Base-by-base conservation (phyloP, 1,140 invertebrate species). In the Amyelois transitella region DNA sequence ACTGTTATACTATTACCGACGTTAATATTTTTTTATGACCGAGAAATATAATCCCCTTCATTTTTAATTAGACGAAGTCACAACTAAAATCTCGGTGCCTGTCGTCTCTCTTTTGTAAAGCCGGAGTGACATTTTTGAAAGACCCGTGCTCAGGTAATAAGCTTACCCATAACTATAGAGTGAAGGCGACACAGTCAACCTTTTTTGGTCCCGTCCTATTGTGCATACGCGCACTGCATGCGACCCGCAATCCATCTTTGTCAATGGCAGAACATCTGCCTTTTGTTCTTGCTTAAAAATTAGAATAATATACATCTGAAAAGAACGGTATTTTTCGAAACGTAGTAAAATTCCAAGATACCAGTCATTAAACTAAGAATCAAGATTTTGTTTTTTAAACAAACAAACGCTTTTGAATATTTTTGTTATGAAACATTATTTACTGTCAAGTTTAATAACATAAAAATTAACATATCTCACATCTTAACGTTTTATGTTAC, bases 201-300 rank as follows among this genome's bases (percentile, higher is more conserved):
- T n/a, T 67, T 67, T 73, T 82, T 84, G 82, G 74, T 83, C 54
- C 54, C 28, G 21, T 21, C 54, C 69, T 57, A 71, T 84, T 84
- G 76, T 86, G 58, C 50, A n/a, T 70, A 70, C 64, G 64, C 70
- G 64, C 32, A 38, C 32, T 58, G 51, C 60, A 55, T 62, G 48
- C 58, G 62, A 60, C 60, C 51, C 54, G 60, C 75, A 57, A 84
- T 85, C 70, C 66, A 75, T 85, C 81, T 74, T 74, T 84, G 84
- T 87, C 81, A 75, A 63, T 63, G 62, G 61, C 60, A 48, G 51
- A 66, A 52, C 74, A 75, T 77, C 77, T 81, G 75, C 64, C 62
- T 60, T 65, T 86, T 84, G 81, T 84, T 81, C 81, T 80, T 84
- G 78, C 61, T 80, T 70, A 82, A 70, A 81, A 84, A 81, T 87